These are phyloP conservation scores for Guaruba guarouba DNA, from an alignment of 2,113 vertebrate species.

Conservation along the genomic window DNA sequence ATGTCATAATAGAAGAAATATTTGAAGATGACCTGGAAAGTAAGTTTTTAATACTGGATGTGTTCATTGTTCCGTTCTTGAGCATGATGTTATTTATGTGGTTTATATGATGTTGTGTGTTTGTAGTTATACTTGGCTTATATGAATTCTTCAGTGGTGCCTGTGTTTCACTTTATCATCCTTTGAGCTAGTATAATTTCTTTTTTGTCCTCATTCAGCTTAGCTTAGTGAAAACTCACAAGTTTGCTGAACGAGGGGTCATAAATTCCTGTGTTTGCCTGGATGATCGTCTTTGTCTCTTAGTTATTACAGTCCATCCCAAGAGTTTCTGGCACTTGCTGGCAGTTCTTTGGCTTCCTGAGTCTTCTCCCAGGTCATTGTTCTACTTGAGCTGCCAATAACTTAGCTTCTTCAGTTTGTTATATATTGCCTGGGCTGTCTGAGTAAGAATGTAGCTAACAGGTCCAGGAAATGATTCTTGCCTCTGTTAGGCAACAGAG, in stretches of 20 bases:
- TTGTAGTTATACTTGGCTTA: background rate
- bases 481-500: background rate
- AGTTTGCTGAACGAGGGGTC: background rate
- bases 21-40: slow-evolving; percentile 70
- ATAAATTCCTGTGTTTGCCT: background rate
- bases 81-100: background rate
- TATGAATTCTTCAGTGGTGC: background rate
- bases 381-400: background rate
- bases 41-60: slow-evolving; percentile 45
- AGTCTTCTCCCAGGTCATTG: background rate
- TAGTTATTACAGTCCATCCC: background rate
- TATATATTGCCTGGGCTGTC: background rate
- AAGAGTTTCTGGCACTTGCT: background rate
- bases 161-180: background rate
- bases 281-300: background rate
- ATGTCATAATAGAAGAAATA: slow-evolving; percentile 84
- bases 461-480: background rate
- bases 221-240: background rate
- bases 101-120: background rate
- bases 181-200: background rate
- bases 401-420: background rate
- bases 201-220: background rate
- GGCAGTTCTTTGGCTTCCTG: background rate
- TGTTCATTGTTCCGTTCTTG: background rate
- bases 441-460: background rate